Base-by-base conservation (phyloP, 2,888 invertebrate genomes). In the Unio pictorum region DNA sequence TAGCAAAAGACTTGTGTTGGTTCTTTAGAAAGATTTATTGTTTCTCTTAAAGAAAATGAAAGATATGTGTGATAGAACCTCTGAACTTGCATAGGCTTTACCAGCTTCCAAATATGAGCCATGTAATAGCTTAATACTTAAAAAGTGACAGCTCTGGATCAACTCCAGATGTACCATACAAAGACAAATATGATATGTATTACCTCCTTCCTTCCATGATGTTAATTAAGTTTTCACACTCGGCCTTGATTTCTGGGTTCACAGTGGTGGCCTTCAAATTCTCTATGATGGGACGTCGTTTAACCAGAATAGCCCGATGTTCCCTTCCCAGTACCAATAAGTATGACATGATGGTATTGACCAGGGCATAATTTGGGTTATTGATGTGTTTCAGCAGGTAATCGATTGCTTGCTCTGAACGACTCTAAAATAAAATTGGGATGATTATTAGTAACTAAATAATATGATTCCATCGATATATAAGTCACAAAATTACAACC, bases 181-280 rank as follows among this genome's bases (percentile, higher is more conserved):
- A 15, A 15, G 45, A 3, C 15, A 15, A 15, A 45, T 45, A 45
- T 45, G 45, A 3, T 45, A 45, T 45, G 34, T 56, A 71, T 59
- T 61, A 85, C 86, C 81, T 84, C 73, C 79, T 80, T 7, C 85
- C 86, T 59, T 85, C 86, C 28, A 87, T 79, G 64, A 85, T 72
- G 45, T 84, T 81, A 8, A 86, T 68, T 17, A 86, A 64, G 34
- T 73, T 61, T 34, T 78, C 69, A 60, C 75, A 77, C 15, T 67
- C 61, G n/a, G 82, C 78, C 45, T 75, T 78, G n/a, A 80, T 63
- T n/a, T 75, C 68, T 5, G 79, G 73, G 55, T 78, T 68, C 11
- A 67, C 66, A 15, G 77, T 68, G 23, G 68, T 66, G 1, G 67
- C 66, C 45, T 72, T 62, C 5, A 82, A 63, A 7, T 68, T 71